A percentile compares a stretch with the other conserved stretches of the same genome.
phyloP scores from a whole-genome alignment of 2,888 invertebrate species.

The Dynastes maya region DNA sequence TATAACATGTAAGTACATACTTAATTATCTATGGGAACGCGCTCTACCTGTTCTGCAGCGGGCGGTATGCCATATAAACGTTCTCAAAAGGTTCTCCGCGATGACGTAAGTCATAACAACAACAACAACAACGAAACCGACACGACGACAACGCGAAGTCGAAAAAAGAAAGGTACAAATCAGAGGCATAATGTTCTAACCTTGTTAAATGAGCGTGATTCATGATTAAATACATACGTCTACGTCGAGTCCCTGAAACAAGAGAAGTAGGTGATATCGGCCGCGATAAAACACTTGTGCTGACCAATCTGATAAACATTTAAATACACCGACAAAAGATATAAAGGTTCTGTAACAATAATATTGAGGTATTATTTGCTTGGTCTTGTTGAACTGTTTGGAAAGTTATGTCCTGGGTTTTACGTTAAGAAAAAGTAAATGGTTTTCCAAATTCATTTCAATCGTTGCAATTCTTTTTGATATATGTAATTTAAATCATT shows the following conservation, averaged over 20 bases:
- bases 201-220: slow-evolving; percentile 32
- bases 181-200: slow-evolving; percentile 18
- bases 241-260: not conserved
- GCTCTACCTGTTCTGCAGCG: not conserved
- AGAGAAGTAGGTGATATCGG: not conserved
- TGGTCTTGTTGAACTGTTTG: no score
- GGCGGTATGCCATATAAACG: not conserved
- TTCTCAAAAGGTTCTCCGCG: not conserved
- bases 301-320: not conserved
- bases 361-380: no score
- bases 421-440: no score
- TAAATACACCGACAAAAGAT: no score
- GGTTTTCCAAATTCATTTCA: no score
- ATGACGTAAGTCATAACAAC: slow-evolving; percentile 1
- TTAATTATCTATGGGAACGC: not conserved
- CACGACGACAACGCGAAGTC: not conserved
- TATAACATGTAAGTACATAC: no score
- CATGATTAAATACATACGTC: slow-evolving; percentile 21
- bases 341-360: no score
- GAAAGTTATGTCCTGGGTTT: no score
- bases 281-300: not conserved
- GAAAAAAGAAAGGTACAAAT: not conserved
- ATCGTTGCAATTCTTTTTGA: no score
- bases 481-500: no score
- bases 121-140: not conserved